phyloP scores from a whole-genome alignment of 2,888 invertebrate species.

The Agrilus mali region DNA sequence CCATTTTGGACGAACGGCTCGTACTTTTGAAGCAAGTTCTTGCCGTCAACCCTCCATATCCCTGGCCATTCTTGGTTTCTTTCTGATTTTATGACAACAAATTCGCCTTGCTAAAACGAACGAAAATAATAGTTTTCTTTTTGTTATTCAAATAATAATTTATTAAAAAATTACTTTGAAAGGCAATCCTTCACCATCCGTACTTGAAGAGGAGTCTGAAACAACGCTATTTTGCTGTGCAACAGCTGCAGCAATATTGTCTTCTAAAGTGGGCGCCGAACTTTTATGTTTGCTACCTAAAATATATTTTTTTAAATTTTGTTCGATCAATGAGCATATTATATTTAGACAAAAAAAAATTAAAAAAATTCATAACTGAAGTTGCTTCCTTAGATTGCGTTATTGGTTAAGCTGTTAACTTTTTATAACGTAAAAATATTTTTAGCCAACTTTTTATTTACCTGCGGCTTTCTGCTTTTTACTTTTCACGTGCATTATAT shows the following conservation, averaged over 20 bases:
- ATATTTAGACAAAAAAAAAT: too few relatives aligned
- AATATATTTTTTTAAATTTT: background rate
- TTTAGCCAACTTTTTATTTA: background rate
- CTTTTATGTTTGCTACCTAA: slow-evolving; percentile 19
- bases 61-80: slow-evolving; percentile 70
- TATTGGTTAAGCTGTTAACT: too few relatives aligned
- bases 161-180: slow-evolving; percentile 6
- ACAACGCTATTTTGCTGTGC: slow-evolving; percentile 29
- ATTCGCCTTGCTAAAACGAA: slow-evolving; percentile 63
- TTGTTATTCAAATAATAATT: background rate
- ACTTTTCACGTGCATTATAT: slow-evolving; percentile 15
- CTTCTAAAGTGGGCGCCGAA: slow-evolving; percentile 28
- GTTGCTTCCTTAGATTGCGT: too few relatives aligned
- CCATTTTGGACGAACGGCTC: slow-evolving; percentile 74
- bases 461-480: slow-evolving; percentile 13
- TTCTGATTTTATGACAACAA: slow-evolving; percentile 76
- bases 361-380: too few relatives aligned
- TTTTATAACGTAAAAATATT: too few relatives aligned
- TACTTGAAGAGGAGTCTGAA: slow-evolving; percentile 2
- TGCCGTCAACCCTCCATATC: slow-evolving; percentile 85
- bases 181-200: background rate
- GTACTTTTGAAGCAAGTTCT: slow-evolving; percentile 68
- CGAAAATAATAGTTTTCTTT: background rate
- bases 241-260: slow-evolving; percentile 40
- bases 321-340: background rate